phyloP scores from a whole-genome alignment of 2,888 invertebrate genomes.

The Ctena decussata region DNA sequence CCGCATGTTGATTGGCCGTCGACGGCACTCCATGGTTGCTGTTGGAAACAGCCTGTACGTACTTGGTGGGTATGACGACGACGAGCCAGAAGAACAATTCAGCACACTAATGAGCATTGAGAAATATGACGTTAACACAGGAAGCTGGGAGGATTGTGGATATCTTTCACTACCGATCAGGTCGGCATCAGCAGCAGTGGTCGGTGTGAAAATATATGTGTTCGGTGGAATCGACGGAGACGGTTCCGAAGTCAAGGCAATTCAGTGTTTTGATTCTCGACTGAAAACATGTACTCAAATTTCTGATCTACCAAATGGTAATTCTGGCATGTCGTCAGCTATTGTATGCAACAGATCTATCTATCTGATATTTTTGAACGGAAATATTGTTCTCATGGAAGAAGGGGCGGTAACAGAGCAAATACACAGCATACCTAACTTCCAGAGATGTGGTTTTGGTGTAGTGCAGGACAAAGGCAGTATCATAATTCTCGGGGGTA shows the following conservation, averaged over 20 bases:
- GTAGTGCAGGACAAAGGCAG: constrained; percentile 52
- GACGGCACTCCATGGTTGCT: constrained; percentile 71
- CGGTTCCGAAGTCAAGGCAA: constrained; percentile 47
- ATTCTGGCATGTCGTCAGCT: constrained; percentile 41
- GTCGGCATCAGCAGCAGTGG: constrained; percentile 67
- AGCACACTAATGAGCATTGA: constrained; percentile 68
- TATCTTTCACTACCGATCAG: constrained; percentile 63
- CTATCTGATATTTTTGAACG: constrained; percentile 66
- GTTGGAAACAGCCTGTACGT: constrained; percentile 70
- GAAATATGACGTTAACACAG: constrained; percentile 58
- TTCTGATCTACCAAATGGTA: constrained; percentile 48
- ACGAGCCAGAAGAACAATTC: constrained; percentile 54
- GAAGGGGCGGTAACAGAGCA: constrained; percentile 35
- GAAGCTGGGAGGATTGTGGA: constrained; percentile 66
- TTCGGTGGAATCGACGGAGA: constrained; percentile 69
- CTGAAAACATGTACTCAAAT: constrained; percentile 51
- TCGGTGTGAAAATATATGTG: constrained; percentile 68
- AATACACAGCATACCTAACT: constrained; percentile 51
- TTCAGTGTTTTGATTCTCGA: constrained; percentile 72
- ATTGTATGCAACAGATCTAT: constrained; percentile 43
- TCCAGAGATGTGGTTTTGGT: constrained; percentile 68
- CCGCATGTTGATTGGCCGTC: constrained; percentile 64
- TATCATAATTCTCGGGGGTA: constrained; percentile 65
- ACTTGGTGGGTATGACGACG: constrained; percentile 73
- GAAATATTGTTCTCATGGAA: constrained; percentile 57